Evolutionary conservation across 2,888 invertebrate species (phyloP), one percentile per base, ranked within the genome.

Genomic region (Saturnia japonica): DNA sequence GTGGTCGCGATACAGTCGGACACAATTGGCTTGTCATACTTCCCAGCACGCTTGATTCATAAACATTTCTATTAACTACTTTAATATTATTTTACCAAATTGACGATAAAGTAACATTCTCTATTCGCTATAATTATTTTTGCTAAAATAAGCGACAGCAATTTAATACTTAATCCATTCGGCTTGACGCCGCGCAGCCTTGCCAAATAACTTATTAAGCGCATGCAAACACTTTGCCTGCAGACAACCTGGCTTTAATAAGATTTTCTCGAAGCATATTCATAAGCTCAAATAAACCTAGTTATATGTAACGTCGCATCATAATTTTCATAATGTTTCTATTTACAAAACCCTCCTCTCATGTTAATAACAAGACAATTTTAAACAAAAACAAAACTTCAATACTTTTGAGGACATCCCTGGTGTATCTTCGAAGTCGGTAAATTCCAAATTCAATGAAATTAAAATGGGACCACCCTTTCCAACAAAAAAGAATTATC

Each of bases 191-290:
- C 71, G 69, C 71, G 72, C 71, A 72, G 69, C 71, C 68, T 70
- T 71, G n/a, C 73, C 60, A 71, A 78, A 74, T 68, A 74, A 68
- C 72, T 76, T 75, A 80, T 79, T 74, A 78, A 60, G 68, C 66
- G 60, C 73, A 72, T 74, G 72, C 73, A 75, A 70, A 72, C 73
- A 66, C 51, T 22, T 66, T 70, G 69, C 74, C 72, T 74, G 68
- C 42, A 71, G 72, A 73, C 28, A 68, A 47, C 16, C 7, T 22
- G 67, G 72, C 66, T 69, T 71, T 80, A 77, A 78, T 73, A 74
- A 71, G 73, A 73, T 77, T 79, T 67, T 70, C 66, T 68, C 67
- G 71, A 69, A 72, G 73, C 74, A 76, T 74, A 76, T 75, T 80
- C 70, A 70, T 68, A 68, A 34, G 34, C 28, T 67, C 16, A 45